phyloP scores from a whole-genome alignment of 35 echinoderm and acorn worm species.

The Lytechinus variegatus region DNA sequence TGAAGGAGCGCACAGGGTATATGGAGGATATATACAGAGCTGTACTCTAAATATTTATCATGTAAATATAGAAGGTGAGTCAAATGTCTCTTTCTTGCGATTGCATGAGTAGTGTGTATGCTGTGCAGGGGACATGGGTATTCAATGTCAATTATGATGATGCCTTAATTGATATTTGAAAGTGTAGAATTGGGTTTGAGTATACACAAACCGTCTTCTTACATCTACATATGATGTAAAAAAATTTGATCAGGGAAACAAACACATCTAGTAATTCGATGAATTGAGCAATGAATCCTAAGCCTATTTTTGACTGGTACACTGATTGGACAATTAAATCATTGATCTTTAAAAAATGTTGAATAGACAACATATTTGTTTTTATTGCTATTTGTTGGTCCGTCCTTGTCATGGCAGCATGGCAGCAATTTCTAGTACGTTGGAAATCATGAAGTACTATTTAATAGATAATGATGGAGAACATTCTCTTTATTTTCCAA shows the following conservation, averaged over 20 bases:
- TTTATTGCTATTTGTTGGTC: not conserved
- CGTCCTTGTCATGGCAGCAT: not conserved
- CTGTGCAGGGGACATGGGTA: not conserved
- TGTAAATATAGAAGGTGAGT: not conserved
- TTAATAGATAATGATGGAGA: not conserved
- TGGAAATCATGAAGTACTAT: not conserved
- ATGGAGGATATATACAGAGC: not conserved
- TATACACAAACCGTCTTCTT: not conserved
- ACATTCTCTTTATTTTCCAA: not conserved
- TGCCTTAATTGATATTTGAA: not conserved
- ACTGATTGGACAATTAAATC: not conserved
- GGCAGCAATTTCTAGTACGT: not conserved
- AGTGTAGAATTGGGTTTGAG: not conserved
- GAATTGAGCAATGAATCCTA: not conserved
- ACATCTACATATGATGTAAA: not conserved
- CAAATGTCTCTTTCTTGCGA: not conserved
- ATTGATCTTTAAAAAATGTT: not conserved
- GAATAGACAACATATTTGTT: not conserved
- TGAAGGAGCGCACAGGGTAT: not conserved
- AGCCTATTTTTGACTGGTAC: not conserved
- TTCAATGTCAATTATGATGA: not conserved
- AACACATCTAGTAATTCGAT: not conserved
- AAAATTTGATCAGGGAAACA: no score
- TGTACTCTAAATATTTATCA: conserved; percentile 14
- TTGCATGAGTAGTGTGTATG: not conserved